Evolutionary conservation across 2,888 invertebrate species (phyloP).

Genomic region (Doris montereyensis): DNA sequence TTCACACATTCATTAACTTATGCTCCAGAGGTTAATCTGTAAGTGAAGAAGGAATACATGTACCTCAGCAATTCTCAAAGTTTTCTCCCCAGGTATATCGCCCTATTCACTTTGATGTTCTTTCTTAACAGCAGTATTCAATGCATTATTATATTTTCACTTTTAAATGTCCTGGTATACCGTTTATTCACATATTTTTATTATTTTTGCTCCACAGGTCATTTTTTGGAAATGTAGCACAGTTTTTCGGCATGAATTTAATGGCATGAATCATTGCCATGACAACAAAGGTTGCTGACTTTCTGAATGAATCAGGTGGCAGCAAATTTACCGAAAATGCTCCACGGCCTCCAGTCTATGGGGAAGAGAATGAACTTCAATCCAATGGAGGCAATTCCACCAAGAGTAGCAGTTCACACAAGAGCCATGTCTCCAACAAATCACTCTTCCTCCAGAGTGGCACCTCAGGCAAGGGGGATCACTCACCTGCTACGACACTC

Average conservation of each 20-base stretch:
- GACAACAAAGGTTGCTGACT: conserved; percentile 65
- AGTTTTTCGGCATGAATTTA: conserved; percentile 31
- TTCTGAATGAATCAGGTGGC: conserved; percentile 66
- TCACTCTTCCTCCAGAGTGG: conserved; percentile 56
- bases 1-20: too few relatives aligned
- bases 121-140: too few relatives aligned
- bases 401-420: conserved; percentile 66
- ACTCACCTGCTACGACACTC: conserved; percentile 66
- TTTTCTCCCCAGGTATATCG: too few relatives aligned
- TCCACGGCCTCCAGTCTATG: conserved; percentile 70
- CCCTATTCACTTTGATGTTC: too few relatives aligned
- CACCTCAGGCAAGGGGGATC: conserved; percentile 57
- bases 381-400: conserved; percentile 70
- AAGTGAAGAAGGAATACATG: too few relatives aligned
- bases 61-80: too few relatives aligned
- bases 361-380: conserved; percentile 71
- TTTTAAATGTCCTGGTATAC: too few relatives aligned
- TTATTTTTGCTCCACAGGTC: conserved; percentile 26
- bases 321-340: conserved; percentile 69
- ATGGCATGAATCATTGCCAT: conserved; percentile 45
- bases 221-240: neutral
- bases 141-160: too few relatives aligned
- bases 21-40: too few relatives aligned
- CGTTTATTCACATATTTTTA: too few relatives aligned
- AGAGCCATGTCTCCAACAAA: conserved; percentile 63